A percentile compares a stretch with the other conserved stretches of the same genome.
Conservation (phyloP, 2,113 vertebrate genomes). For the Addax nasomaculatus region DNA sequence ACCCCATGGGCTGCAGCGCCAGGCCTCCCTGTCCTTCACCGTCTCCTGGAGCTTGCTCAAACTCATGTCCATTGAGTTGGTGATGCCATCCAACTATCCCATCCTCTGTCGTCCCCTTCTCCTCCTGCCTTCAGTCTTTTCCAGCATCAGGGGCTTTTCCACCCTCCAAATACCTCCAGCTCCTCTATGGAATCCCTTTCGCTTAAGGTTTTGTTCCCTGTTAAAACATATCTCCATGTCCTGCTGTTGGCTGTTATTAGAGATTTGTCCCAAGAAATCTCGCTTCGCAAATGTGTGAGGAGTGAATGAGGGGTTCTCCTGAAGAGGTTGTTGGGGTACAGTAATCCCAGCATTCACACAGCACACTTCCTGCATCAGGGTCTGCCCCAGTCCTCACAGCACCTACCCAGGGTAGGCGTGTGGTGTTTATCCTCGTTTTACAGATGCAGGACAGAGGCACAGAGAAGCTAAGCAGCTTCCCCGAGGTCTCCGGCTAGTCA, state of each 20-base stretch:
- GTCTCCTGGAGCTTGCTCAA: not conserved
- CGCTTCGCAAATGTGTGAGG: not conserved
- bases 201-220: not conserved
- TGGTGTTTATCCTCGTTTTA: not conserved
- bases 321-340: not conserved
- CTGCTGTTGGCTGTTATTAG: not conserved
- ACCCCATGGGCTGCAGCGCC: not conserved
- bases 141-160: not conserved
- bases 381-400: not conserved
- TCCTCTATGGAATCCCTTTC: not conserved
- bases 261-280: not conserved
- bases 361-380: not conserved
- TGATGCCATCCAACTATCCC: not conserved
- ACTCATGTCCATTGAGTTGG: not conserved
- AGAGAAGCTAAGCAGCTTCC: not conserved
- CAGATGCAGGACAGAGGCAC: not conserved
- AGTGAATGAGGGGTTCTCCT: not conserved
- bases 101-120: not conserved
- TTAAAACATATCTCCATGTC: not conserved
- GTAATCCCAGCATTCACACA: no score
- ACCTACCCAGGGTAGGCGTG: fast-evolving
- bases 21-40: not conserved
- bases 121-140: not conserved
- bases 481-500: not conserved
- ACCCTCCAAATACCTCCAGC: not conserved